phyloP scores from a whole-genome alignment of 1,140 invertebrate species.

The Alviniconcha marisindica region DNA sequence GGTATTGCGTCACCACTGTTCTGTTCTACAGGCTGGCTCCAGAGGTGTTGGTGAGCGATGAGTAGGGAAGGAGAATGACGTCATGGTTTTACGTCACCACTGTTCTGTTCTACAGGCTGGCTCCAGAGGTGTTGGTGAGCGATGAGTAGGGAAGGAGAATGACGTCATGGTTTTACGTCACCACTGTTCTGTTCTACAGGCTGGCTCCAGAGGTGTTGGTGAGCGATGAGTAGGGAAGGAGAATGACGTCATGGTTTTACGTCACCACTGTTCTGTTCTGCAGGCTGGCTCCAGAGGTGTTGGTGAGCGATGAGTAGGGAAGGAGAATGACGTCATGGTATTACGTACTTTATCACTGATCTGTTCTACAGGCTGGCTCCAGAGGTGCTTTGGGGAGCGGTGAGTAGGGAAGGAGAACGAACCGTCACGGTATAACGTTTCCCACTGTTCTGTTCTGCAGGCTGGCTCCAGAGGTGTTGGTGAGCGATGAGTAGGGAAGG shows the following conservation, averaged over 20 bases:
- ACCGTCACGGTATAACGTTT: too few relatives aligned
- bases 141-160: constrained; percentile 3
- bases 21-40: too few relatives aligned
- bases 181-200: too few relatives aligned
- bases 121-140: not conserved
- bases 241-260: constrained; percentile 22
- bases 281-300: constrained; percentile 16
- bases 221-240: not conserved
- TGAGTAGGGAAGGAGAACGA: constrained; percentile 16
- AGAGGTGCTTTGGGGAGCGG: not conserved
- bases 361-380: too few relatives aligned
- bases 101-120: too few relatives aligned
- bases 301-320: not conserved
- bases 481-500: not conserved
- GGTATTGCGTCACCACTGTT: too few relatives aligned
- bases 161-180: too few relatives aligned
- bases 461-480: not conserved
- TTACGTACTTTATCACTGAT: too few relatives aligned
- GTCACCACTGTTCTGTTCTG: too few relatives aligned
- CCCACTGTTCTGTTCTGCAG: too few relatives aligned
- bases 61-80: constrained; percentile 18
- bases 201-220: constrained; percentile 2
- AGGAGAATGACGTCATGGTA: constrained; percentile 23
- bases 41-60: not conserved
- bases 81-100: too few relatives aligned